Percentiles rank a stretch among this genome's conserved stretches.
phyloP scores from a whole-genome alignment of 2,113 vertebrate species.

The Hucho hucho region DNA sequence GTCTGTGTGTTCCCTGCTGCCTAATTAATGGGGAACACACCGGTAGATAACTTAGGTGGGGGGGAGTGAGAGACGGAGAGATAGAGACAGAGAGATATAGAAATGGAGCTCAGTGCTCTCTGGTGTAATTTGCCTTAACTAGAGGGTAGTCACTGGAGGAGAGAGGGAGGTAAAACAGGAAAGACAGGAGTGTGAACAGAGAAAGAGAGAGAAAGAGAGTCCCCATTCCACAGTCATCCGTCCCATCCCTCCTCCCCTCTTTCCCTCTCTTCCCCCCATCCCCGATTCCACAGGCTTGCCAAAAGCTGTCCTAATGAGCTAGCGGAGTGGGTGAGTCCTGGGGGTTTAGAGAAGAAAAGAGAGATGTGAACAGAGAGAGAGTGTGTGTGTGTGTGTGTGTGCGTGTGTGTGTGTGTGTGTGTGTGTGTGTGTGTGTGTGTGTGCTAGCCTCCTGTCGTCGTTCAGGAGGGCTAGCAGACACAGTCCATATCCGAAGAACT shows the following conservation, averaged over 20 bases:
- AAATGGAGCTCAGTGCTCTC: constrained; percentile 4
- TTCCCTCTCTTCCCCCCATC: neutral
- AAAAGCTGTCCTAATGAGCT: neutral
- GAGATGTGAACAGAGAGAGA: neutral
- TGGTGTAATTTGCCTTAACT: neutral
- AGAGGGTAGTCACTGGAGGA: neutral
- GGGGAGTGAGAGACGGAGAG: too few relatives aligned
- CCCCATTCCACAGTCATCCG: neutral
- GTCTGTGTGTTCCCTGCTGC: neutral
- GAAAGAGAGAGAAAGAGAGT: neutral
- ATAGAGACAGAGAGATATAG: neutral
- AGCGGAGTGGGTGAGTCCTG: neutral
- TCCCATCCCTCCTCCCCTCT: neutral
- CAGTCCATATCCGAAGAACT: neutral
- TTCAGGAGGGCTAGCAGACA: too few relatives aligned
- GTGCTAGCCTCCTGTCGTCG: neutral
- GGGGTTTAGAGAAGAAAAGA: neutral
- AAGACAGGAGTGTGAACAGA: neutral
- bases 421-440: neutral
- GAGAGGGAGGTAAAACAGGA: neutral
- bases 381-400: neutral
- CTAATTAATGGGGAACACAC: too few relatives aligned
- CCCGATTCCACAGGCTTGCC: neutral
- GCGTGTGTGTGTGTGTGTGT: neutral
- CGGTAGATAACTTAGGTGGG: too few relatives aligned